These are phyloP conservation scores for Gephyroberyx darwinii DNA, from an alignment of 2,797 vertebrate genomes.

Conservation along the genomic window DNA sequence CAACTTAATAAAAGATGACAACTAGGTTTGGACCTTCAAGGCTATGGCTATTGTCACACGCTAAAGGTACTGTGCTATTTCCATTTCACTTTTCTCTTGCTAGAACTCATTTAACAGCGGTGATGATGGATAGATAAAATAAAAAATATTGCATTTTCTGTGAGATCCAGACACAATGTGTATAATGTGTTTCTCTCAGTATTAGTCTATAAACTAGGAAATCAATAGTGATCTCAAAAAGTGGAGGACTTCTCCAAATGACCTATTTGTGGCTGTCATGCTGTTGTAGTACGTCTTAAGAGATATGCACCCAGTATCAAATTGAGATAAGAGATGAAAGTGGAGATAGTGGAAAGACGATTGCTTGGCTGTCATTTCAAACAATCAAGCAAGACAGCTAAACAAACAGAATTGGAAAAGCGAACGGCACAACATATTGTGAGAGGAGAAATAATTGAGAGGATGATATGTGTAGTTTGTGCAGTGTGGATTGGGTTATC, in stretches of 20 bases:
- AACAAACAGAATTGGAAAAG: conserved; percentile 20
- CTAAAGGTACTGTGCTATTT: not conserved
- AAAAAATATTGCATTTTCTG: not conserved
- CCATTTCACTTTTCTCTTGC: not conserved
- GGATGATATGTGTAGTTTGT: conserved; percentile 26
- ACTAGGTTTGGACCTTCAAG: conserved; percentile 31
- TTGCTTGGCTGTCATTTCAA: conserved; percentile 11
- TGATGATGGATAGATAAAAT: not conserved
- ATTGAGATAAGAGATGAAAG: not conserved
- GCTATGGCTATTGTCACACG: conserved; percentile 4
- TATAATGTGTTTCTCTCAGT: not conserved
- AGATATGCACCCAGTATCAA: conserved; percentile 6
- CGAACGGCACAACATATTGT: not conserved
- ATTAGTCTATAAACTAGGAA: too few species aligned
- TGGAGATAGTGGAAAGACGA: conserved; percentile 8
- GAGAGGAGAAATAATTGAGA: conserved; percentile 39
- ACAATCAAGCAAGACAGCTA: conserved; percentile 9
- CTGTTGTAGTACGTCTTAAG: not conserved
- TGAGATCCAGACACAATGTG: not conserved
- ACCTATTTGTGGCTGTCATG: conserved; percentile 1
- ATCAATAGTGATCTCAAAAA: conserved; percentile 1
- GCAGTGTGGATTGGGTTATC: conserved; percentile 34
- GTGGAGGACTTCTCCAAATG: not conserved
- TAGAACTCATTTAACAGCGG: not conserved
- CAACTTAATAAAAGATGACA: conserved; percentile 47